Conservation (phyloP, 2,888 invertebrate genomes). For the Dolichopus griseipennis region DNA sequence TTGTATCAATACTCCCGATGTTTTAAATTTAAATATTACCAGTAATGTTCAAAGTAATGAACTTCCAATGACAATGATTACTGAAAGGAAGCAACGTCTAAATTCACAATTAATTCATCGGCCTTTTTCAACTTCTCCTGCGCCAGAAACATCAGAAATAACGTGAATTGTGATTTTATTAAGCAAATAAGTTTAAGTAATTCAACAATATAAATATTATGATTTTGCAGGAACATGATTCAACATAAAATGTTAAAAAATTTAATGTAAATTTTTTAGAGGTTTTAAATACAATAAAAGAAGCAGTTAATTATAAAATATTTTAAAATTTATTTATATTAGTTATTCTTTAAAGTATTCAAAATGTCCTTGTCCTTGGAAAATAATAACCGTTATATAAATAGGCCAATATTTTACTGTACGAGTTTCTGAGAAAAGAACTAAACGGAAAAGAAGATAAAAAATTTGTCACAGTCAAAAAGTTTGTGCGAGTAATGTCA, state of each 20-base stretch:
- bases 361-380: too few relatives aligned
- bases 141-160: slow-evolving; percentile 36
- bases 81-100: slow-evolving; percentile 26
- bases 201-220: background rate
- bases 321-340: too few relatives aligned
- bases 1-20: slow-evolving; percentile 42
- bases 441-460: too few relatives aligned
- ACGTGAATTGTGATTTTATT: slow-evolving; percentile 32
- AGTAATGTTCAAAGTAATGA: slow-evolving; percentile 26
- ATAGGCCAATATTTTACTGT: too few relatives aligned
- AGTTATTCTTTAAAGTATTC: too few relatives aligned
- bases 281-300: background rate
- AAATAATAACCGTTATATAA: too few relatives aligned
- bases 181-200: background rate
- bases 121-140: slow-evolving; percentile 43
- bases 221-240: background rate
- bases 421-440: too few relatives aligned
- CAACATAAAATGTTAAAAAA: background rate
- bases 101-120: slow-evolving; percentile 36
- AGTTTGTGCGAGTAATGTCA: too few relatives aligned
- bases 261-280: background rate
- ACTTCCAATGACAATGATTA: slow-evolving; percentile 13
- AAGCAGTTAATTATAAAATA: too few relatives aligned
- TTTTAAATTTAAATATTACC: slow-evolving; percentile 38
- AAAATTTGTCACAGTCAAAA: too few relatives aligned